Base-by-base conservation (phyloP, 2,113 vertebrate species). In the Hiodon alosoides region DNA sequence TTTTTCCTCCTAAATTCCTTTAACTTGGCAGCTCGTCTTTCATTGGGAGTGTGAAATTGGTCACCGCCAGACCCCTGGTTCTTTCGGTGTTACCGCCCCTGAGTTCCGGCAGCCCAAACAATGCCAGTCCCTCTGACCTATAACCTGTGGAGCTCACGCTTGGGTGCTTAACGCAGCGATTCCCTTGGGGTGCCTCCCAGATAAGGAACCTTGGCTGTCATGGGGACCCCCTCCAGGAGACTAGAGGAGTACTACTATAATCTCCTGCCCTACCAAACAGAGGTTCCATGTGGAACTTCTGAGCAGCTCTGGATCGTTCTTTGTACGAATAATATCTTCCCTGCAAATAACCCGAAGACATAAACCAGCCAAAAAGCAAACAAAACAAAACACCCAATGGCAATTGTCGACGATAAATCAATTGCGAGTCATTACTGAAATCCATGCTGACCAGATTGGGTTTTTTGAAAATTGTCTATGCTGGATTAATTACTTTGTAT, bases 101-200 rank as follows among this genome's bases (percentile, higher is more conserved):
- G 74, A 16, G 76, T 73, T 69, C 75, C 53, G 10, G 66, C 52
- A 14, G 76, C 69, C 79, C 80, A 78, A 58, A 86, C 83, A 87
- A 85, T 86, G 83, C 81, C 74, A 81, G 66, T 72, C 81, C 1
- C 69, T 52, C 11, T 7, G 75, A 86, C 82, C 87, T 66, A 58
- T 86, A 84, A 87, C 86, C 84, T 60, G 50, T 69, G 61, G 83
- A 80, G 84, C 83, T 83, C 83, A 88, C 81, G 86, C 81, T 73
- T 79, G 82, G 79, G 79, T 83, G 81, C 85, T 78, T 69, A 46
- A 61, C 61, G 75, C 55, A 58, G 53, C 60, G 4, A 3, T 58
- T 65, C 14, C 66, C 52, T 13, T 61, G 51, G 58, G 54, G 51
- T 48, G 61, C 59, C 62, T 31, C 58, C 9, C 62, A 71, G 73